Conservation (phyloP, 2,797 vertebrate genomes). For the Clarias platycephalus region DNA sequence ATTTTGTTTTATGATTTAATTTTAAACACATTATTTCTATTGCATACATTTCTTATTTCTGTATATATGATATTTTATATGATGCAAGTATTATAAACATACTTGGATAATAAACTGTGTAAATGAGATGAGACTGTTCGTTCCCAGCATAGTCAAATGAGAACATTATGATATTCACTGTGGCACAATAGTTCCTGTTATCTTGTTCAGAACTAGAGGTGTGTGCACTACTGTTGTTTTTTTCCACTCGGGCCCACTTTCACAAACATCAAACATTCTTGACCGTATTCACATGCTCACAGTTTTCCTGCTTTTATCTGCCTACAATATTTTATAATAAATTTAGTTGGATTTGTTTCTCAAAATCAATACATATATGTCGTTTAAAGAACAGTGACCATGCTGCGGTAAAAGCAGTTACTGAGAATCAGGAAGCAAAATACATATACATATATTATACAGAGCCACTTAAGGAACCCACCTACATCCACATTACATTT, state of each 20-base stretch:
- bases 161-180: neutral
- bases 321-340: neutral
- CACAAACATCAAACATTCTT: neutral
- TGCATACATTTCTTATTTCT: neutral
- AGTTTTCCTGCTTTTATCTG: neutral
- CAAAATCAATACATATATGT: neutral
- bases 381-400: neutral
- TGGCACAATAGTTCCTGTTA: neutral
- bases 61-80: neutral
- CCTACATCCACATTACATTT: neutral
- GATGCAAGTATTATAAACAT: neutral
- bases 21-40: neutral
- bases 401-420: neutral
- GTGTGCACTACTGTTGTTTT: neutral
- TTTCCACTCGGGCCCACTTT: neutral
- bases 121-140: neutral
- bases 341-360: neutral
- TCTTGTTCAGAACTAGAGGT: neutral
- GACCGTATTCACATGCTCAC: neutral
- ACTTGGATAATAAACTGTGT: neutral
- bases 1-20: neutral
- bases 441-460: neutral
- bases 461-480: neutral
- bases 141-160: neutral
- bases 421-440: neutral